These are phyloP conservation scores for Chrysaora quinquecirrha DNA, from an alignment of 30 jellyfish, hydroid and myxozoan genomes.

Conservation along the genomic window DNA sequence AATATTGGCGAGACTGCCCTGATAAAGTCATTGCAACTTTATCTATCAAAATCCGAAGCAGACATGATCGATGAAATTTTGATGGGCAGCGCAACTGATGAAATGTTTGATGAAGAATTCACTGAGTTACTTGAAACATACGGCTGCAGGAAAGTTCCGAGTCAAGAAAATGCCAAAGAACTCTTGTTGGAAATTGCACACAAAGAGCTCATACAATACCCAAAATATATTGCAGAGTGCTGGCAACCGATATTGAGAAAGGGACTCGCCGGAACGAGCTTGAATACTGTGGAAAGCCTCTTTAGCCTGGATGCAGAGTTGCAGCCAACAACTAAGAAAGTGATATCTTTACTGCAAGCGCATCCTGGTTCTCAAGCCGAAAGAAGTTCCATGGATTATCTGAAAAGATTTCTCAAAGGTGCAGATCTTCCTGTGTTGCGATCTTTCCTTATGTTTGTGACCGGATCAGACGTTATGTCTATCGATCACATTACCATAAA, in stretches of 20 bases:
- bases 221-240: background rate
- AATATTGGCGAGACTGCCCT: background rate
- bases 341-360: conserved; percentile 11
- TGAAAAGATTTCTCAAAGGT: conserved; percentile 21
- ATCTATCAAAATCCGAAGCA: background rate
- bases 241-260: background rate
- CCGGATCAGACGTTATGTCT: conserved; percentile 34
- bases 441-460: conserved; percentile 3
- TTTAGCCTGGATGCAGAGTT: background rate
- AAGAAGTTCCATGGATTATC: background rate
- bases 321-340: conserved; percentile 23
- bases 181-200: background rate
- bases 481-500: conserved; percentile 1
- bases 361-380: conserved; percentile 19
- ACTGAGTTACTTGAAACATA: background rate
- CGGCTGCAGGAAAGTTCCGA: background rate
- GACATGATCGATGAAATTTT: background rate
- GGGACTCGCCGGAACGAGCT: background rate
- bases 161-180: background rate
- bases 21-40: background rate
- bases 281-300: background rate
- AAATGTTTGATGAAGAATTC: background rate
- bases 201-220: background rate
- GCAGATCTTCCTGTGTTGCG: background rate
- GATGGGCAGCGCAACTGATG: background rate